Evolutionary conservation across 2,888 invertebrate species (phyloP).

Genomic region (Mesoligia furuncula): DNA sequence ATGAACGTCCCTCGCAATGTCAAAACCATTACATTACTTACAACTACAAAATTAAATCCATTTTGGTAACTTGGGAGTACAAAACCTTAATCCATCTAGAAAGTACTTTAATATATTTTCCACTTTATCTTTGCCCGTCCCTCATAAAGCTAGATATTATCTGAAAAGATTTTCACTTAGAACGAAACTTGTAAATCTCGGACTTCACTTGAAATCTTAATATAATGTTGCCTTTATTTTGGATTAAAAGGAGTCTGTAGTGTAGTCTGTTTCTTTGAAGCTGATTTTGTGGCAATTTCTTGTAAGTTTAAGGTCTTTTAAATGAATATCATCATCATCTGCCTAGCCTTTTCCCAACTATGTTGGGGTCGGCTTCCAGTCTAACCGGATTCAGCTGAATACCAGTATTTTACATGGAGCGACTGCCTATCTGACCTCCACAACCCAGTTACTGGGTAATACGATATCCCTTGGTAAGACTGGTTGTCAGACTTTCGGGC

Average conservation of each 20-base stretch:
- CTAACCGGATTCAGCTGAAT: too few relatives aligned
- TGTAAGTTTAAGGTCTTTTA: background rate
- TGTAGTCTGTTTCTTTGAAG: constrained; percentile 7
- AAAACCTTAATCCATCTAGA: constrained; percentile 37
- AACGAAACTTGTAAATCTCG: constrained; percentile 35
- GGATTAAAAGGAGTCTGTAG: constrained; percentile 21
- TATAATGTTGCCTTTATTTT: constrained; percentile 33
- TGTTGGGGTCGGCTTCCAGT: too few relatives aligned
- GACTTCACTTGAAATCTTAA: constrained; percentile 21
- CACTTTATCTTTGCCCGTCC: constrained; percentile 29
- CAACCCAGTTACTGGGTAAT: too few relatives aligned
- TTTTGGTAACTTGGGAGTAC: constrained; percentile 4
- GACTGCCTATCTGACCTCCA: too few relatives aligned
- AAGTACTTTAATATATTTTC: constrained; percentile 40
- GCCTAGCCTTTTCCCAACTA: too few relatives aligned
- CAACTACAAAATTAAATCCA: constrained; percentile 25
- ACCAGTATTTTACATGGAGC: too few relatives aligned
- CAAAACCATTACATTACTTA: constrained; percentile 31
- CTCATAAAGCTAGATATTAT: constrained; percentile 47
- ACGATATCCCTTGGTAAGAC: too few relatives aligned
- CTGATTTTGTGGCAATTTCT: background rate
- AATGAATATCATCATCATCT: too few relatives aligned
- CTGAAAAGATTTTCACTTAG: constrained; percentile 50
- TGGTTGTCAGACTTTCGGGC: too few relatives aligned
- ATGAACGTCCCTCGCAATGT: constrained; percentile 6